These are phyloP conservation scores for Tetranychus piercei DNA, from an alignment of 2,888 invertebrate species.

Conservation along the genomic window DNA sequence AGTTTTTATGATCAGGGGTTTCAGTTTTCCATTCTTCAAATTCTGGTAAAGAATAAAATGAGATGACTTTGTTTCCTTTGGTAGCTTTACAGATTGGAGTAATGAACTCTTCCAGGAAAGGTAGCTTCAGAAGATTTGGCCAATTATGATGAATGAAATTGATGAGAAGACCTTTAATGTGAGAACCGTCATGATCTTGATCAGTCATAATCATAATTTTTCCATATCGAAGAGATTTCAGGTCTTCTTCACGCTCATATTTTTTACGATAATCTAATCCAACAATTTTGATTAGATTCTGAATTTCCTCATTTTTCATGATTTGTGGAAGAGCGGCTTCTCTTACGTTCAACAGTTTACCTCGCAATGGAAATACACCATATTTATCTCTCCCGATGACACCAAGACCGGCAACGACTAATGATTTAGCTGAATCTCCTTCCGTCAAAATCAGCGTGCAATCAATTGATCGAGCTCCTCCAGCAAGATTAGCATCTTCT, in stretches of 20 bases:
- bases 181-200: slow-evolving; percentile 94
- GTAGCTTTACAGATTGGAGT: slow-evolving; percentile 89
- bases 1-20: slow-evolving; percentile 73
- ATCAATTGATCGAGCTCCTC: slow-evolving; percentile 47
- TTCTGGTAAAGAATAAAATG: slow-evolving; percentile 92
- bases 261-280: slow-evolving; percentile 92
- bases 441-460: slow-evolving; percentile 96
- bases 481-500: slow-evolving; percentile 96
- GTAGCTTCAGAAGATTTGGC: slow-evolving; percentile 70
- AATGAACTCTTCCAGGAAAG: slow-evolving; percentile 95
- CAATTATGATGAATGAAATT: slow-evolving; percentile 98
- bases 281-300: slow-evolving; percentile 82
- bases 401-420: slow-evolving; percentile 87
- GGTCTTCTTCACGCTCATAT: slow-evolving; percentile 60
- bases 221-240: slow-evolving; percentile 77
- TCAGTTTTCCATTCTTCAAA: slow-evolving; percentile 90
- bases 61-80: slow-evolving; percentile 55
- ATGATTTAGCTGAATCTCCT: slow-evolving; percentile 97
- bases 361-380: slow-evolving; percentile 87
- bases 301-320: slow-evolving; percentile 89
- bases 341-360: slow-evolving; percentile 88
- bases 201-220: slow-evolving; percentile 99
- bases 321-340: slow-evolving; percentile 92
- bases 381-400: slow-evolving; percentile 81
- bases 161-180: slow-evolving; percentile 92